Evolutionary conservation across 2,888 invertebrate species (phyloP), one percentile per base, ranked within the genome.

Genomic region (Nephrocerus scutellatus): DNA sequence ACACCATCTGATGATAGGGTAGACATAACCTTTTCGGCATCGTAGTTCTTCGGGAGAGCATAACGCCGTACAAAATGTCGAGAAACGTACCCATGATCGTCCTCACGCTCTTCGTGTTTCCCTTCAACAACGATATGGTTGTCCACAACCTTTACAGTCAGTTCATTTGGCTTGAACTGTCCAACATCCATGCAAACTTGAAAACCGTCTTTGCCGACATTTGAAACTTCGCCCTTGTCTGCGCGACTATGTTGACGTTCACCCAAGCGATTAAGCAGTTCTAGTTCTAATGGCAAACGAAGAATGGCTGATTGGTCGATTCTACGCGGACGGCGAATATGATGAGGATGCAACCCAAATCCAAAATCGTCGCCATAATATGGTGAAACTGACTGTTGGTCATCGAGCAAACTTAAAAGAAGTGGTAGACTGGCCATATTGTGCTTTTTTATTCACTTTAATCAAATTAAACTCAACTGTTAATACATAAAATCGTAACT

Each of bases 21-120:
- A 3, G 86, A 85, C 43, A 77, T 75, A 2, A 88, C 80, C 30
- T 79, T 74, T 44, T 78, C 78, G 6, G 83, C 74, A 41, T 88
- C 82, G 39, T 82, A 83, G 0, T 80, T 84, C 52, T 81, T 77
- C 0, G 89, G 88, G 34, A 89, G 61, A 31, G 78, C 60, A 60
- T 87, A 89, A 43, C 82, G 75, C 31, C 88, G 73, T 43, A 82
- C 76, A 53, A 88, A 84, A 48, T 87, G 83, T 39, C 84, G 75
- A 25, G 80, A 78, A 16, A 85, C 78, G 62, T 76, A 80, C 0
- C 86, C 86, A 51, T 81, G 80, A n/a, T 79, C 76, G 49, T 84
- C 83, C 29, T 76, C 74, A 50, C 80, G 80, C 46, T 86, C 79
- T 54, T 84, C 84, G 57, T 84, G 87, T 58, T 80, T 84, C 0